Evolutionary conservation across 2,888 invertebrate genomes (phyloP).

Genomic region (Hirtodrosophila duncani): DNA sequence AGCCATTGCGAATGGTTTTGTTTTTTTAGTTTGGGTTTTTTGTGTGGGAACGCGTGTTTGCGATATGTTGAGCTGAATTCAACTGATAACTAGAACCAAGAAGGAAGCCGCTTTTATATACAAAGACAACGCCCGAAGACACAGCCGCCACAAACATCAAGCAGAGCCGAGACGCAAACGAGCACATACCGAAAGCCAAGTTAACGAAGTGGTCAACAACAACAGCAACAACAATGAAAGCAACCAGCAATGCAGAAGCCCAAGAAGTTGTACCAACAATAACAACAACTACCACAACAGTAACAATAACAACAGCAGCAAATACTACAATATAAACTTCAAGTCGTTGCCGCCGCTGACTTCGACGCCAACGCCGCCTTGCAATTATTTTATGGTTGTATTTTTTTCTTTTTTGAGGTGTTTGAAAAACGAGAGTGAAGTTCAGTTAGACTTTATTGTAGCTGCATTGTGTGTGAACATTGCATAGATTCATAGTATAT

Average conservation of each 20-base stretch:
- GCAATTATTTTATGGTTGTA: constrained; percentile 49
- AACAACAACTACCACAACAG: too few relatives aligned
- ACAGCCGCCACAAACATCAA: constrained; percentile 27
- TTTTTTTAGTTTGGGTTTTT: constrained; percentile 25
- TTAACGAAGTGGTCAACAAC: constrained; percentile 44
- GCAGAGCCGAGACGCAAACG: constrained; percentile 34
- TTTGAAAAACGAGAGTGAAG: constrained; percentile 63
- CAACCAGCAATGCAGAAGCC: constrained; percentile 47
- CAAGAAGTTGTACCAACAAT: constrained; percentile 51
- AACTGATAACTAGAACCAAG: constrained; percentile 79
- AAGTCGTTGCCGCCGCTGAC: constrained; percentile 2
- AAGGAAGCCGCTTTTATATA: constrained; percentile 78
- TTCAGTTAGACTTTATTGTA: constrained; percentile 50
- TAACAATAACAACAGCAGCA: constrained; percentile 3
- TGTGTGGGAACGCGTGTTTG: constrained; percentile 52
- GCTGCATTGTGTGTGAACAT: constrained; percentile 48
- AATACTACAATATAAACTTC: constrained; percentile 4
- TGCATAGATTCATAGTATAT: too few relatives aligned
- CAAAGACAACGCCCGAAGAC: constrained; percentile 77
- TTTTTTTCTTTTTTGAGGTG: constrained; percentile 41
- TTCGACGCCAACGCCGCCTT: constrained; percentile 13
- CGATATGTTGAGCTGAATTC: constrained; percentile 76
- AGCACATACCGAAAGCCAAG: constrained; percentile 21
- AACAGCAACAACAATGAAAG: constrained; percentile 18
- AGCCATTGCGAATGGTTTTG: constrained; percentile 72